phyloP scores from a whole-genome alignment of 2,113 vertebrate genomes.

The Polypterus senegalus region DNA sequence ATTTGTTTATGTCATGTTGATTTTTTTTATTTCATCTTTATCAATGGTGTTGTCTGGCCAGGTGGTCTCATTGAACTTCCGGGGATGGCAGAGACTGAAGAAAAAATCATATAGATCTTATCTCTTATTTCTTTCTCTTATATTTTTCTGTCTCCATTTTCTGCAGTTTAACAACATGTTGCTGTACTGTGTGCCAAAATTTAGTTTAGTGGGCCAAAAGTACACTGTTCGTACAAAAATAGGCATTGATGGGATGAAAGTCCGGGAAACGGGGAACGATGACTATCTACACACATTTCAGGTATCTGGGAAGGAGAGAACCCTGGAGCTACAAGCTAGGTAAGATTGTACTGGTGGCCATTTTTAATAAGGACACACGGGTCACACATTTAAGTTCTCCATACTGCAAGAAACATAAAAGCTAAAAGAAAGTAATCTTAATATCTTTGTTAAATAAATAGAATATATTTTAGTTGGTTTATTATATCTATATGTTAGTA shows the following conservation, averaged over 20 bases:
- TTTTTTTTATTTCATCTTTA: background rate
- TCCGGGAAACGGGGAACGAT: constrained; percentile 78
- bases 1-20: background rate
- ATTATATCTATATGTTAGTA: too few species aligned
- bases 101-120: background rate
- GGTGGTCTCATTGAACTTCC: too few species aligned
- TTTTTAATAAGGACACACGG: too few species aligned
- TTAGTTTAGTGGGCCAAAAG: constrained; percentile 84
- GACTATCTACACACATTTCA: constrained; percentile 94
- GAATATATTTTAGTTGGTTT: too few species aligned
- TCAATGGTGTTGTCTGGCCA: background rate
- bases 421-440: too few species aligned
- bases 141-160: background rate
- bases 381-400: too few species aligned
- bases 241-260: constrained; percentile 87
- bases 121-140: background rate
- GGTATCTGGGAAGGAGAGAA: constrained; percentile 89
- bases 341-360: constrained; percentile 24
- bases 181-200: constrained; percentile 92
- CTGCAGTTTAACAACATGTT: constrained; percentile 94
- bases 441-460: too few species aligned
- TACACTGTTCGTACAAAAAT: constrained; percentile 82
- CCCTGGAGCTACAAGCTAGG: constrained; percentile 88
- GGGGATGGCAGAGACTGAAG: background rate
- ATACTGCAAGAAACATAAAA: too few species aligned